phyloP scores from a whole-genome alignment of 2,113 vertebrate species.

The Strix uralensis region DNA sequence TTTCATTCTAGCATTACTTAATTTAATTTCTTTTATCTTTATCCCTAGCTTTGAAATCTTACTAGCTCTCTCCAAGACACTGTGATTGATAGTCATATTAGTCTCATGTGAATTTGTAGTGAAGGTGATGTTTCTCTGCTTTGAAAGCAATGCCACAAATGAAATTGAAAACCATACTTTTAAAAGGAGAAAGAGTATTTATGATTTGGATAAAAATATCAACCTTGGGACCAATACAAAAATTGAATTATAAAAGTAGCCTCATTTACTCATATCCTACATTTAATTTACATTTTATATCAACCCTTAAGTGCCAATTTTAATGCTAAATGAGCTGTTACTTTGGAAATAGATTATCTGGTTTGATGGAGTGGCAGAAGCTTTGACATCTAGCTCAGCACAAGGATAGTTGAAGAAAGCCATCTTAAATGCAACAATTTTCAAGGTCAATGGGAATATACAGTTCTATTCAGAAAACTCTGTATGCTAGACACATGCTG shows the following conservation, averaged over 20 bases:
- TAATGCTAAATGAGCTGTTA: slow-evolving; percentile 58
- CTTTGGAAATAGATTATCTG: slow-evolving; percentile 53
- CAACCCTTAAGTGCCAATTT: slow-evolving; percentile 47
- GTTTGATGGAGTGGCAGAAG: slow-evolving; percentile 28
- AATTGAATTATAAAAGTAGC: background rate
- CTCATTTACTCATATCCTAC: slow-evolving; percentile 27
- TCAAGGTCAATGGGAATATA: slow-evolving; percentile 9
- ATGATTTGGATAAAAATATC: slow-evolving; percentile 36
- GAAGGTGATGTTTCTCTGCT: slow-evolving; percentile 61
- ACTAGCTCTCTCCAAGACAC: slow-evolving; percentile 41
- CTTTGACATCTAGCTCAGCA: slow-evolving; percentile 1
- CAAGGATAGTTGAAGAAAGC: background rate
- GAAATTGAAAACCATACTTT: slow-evolving; percentile 42
- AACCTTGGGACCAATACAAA: slow-evolving; percentile 8
- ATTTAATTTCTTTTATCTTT: slow-evolving; percentile 71
- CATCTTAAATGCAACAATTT: background rate
- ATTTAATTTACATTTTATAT: slow-evolving; percentile 66
- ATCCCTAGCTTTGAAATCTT: slow-evolving; percentile 57
- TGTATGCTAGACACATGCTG: background rate
- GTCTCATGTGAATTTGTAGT: slow-evolving; percentile 58
- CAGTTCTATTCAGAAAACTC: background rate
- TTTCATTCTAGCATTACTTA: slow-evolving; percentile 62
- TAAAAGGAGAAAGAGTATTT: slow-evolving; percentile 10
- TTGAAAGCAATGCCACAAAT: slow-evolving; percentile 58
- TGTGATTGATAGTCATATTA: slow-evolving; percentile 62